Evolutionary conservation across 2,113 vertebrate genomes (phyloP).

Genomic region (Tonatia bakeri): DNA sequence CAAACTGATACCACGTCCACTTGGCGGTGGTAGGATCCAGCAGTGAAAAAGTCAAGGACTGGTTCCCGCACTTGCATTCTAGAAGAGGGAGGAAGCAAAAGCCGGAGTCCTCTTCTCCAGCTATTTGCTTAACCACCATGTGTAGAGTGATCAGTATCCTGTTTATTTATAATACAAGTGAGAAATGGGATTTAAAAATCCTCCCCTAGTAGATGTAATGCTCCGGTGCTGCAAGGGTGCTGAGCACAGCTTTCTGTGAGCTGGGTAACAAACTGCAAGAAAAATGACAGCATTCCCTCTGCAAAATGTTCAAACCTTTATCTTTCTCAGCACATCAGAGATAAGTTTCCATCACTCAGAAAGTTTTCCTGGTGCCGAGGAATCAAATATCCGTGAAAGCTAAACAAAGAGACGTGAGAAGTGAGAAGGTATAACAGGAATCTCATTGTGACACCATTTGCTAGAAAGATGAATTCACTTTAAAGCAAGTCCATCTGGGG

Average conservation of each 20-base stretch:
- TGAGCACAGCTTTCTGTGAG: neutral
- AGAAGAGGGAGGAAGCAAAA: neutral
- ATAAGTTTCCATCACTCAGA: neutral
- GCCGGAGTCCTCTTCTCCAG: neutral
- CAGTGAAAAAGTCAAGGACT: neutral
- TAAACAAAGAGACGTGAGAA: neutral
- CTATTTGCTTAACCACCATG: neutral
- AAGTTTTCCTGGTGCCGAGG: neutral
- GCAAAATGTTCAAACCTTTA: neutral
- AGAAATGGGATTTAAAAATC: neutral
- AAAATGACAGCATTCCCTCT: neutral
- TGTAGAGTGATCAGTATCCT: neutral
- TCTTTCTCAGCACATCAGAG: neutral
- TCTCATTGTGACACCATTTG: neutral
- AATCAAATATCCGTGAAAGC: neutral
- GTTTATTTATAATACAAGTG: neutral
- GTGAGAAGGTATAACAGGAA: neutral
- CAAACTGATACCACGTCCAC: neutral
- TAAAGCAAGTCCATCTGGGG: neutral
- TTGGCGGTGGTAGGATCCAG: neutral
- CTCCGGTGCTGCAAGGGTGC: neutral
- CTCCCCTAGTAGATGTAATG: neutral
- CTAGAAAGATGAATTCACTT: slow-evolving; percentile 27
- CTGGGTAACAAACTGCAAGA: neutral
- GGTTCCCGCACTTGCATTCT: neutral